A percentile compares a stretch with the other conserved stretches of the same genome.
Evolutionary conservation across 2,113 vertebrate species (phyloP).

Genomic region (Cheirogaleus medius): DNA sequence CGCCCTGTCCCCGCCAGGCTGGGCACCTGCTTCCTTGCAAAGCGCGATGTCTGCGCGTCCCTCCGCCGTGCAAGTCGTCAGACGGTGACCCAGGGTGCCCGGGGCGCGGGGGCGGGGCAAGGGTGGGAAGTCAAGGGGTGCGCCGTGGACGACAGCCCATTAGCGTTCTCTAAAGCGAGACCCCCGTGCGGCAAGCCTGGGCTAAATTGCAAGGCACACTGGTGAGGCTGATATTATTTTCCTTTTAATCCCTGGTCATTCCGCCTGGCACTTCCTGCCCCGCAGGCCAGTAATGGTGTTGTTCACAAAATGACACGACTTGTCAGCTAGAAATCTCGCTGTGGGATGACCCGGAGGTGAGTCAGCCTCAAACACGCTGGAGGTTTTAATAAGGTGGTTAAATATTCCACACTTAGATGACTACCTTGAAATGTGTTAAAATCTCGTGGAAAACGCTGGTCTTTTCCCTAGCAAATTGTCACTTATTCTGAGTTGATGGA

Average conservation of each 20-base stretch:
- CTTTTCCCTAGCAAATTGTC: background rate
- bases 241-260: background rate
- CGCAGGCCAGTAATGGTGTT: background rate
- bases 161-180: background rate
- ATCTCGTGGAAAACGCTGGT: background rate
- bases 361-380: background rate
- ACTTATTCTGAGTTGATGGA: background rate
- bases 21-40: background rate
- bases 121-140: background rate
- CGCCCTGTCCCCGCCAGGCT: background rate
- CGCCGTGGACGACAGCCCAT: background rate
- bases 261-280: background rate
- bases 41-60: rapidly evolving
- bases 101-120: rapidly evolving
- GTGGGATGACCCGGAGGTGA: background rate
- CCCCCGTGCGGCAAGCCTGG: background rate
- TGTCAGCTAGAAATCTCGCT: background rate
- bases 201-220: background rate
- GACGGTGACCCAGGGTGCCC: background rate
- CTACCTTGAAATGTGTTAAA: background rate
- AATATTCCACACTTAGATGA: background rate
- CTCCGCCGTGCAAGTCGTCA: rapidly evolving
- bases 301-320: background rate
- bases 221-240: background rate
- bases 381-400: background rate